phyloP scores from a whole-genome alignment of 2,888 invertebrate species.

The Cephus runcator region DNA sequence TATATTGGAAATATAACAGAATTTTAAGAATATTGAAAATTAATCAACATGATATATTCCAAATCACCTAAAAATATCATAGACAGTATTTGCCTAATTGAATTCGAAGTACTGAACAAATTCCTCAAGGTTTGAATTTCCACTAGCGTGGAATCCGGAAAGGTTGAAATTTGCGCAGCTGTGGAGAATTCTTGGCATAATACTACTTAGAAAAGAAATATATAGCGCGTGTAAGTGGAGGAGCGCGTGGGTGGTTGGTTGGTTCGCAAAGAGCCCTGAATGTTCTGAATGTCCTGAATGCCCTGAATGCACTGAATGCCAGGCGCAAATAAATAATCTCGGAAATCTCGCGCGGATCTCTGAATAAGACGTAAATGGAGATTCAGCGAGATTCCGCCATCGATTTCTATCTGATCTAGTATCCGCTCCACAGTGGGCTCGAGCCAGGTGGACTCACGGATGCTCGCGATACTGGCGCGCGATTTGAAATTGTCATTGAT shows the following conservation, averaged over 20 bases:
- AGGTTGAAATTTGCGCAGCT: constrained; percentile 33
- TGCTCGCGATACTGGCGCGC: constrained; percentile 12
- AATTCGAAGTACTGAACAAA: neutral
- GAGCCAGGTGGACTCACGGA: constrained; percentile 29
- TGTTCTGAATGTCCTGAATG: constrained; percentile 4
- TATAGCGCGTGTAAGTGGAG: neutral
- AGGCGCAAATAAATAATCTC: constrained; percentile 42
- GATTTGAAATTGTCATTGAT: constrained; percentile 11
- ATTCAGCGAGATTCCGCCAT: constrained; percentile 42
- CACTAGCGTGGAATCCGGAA: constrained; percentile 40
- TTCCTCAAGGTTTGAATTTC: constrained; percentile 19
- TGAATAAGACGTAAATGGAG: constrained; percentile 53
- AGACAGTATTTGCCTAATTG: neutral
- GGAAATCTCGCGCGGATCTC: constrained; percentile 43
- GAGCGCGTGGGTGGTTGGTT: constrained; percentile 13
- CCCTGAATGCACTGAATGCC: constrained; percentile 5
- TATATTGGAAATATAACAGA: neutral
- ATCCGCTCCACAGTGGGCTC: constrained; percentile 21
- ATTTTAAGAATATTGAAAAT: neutral
- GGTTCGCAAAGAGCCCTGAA: constrained; percentile 1
- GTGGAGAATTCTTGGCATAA: constrained; percentile 43
- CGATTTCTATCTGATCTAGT: constrained; percentile 44
- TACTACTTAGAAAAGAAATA: constrained; percentile 19
- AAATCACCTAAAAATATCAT: neutral
- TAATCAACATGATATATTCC: neutral